These are phyloP conservation scores for Suncus etruscus DNA, from an alignment of 2,113 vertebrate species.

Conservation along the genomic window DNA sequence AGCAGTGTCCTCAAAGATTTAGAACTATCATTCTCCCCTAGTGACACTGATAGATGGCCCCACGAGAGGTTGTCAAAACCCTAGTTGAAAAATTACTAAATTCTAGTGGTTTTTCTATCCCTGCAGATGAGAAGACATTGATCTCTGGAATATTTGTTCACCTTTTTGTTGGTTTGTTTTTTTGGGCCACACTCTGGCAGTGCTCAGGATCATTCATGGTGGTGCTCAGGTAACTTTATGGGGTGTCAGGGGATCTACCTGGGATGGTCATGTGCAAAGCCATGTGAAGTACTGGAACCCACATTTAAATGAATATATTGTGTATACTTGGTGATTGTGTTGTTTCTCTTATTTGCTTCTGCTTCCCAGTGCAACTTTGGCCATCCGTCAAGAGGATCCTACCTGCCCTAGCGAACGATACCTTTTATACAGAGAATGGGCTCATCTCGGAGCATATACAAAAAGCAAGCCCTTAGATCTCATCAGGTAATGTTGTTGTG, in stretches of 20 bases:
- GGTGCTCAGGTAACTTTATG: too few relatives aligned
- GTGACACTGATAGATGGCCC: background rate
- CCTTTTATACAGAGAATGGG: slow-evolving; percentile 95
- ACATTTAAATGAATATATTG: background rate
- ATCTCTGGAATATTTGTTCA: too few relatives aligned
- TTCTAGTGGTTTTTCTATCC: background rate
- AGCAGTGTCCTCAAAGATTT: background rate
- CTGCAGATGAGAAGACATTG: background rate
- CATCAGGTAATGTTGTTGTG: slow-evolving; percentile 88
- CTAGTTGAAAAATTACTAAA: background rate
- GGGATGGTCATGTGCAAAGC: too few relatives aligned
- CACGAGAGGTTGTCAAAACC: background rate
- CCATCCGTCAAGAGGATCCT: slow-evolving; percentile 86
- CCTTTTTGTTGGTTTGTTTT: too few relatives aligned
- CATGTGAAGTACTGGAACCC: background rate
- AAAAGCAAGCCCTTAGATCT: slow-evolving; percentile 95
- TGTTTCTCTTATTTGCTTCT: slow-evolving; percentile 37
- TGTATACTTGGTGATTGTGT: background rate
- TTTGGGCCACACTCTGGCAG: too few relatives aligned
- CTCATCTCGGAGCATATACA: slow-evolving; percentile 94
- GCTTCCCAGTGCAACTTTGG: slow-evolving; percentile 90
- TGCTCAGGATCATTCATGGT: too few relatives aligned
- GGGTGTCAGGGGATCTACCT: too few relatives aligned
- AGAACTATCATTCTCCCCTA: background rate
- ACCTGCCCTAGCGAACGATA: slow-evolving; percentile 91